Evolutionary conservation across 2,888 invertebrate species (phyloP), one percentile per base, ranked within the genome.

Genomic region (Margaritifera margaritifera): DNA sequence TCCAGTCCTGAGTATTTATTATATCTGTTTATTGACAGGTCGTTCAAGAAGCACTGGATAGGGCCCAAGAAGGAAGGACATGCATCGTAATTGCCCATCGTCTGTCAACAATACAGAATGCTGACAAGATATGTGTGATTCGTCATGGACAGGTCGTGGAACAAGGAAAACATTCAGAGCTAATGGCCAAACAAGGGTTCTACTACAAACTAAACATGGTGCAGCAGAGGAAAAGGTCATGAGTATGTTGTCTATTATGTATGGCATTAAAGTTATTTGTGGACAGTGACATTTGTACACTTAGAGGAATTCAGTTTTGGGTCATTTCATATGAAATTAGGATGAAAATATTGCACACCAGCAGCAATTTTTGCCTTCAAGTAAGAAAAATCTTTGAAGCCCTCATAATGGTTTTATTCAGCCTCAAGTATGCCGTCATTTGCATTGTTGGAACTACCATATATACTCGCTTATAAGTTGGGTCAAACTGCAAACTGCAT

Each of bases 1-100:
- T 55, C 22, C 8, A 11, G 2, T n/a, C 18, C 20, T 55, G 24
- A 15, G 27, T 27, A 25, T 25, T 27, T 24, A 25, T 20, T 22
- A 25, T 24, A 79, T 25, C 71, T 82, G 64, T 57, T 59, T 25
- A 52, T 52, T 64, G 74, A 18, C 93, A 94, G 94, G 91, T 95
- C 63, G 96, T 96, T 0, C 96, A 96, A 91, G 94, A 94, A 83
- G 96, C 96, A 0, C 88, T 96, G 71, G 96, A 96, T 88, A 92
- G 93, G 79, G 96, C 96, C 0, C 93, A 94, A 84, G 92, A 93
- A 80, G 90, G 90, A 24, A 92, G 96, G 62, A 96, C 96, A 0
- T 95, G 95, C 84, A 93, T 96, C 56, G 94, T 95, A 60, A 95
- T 96, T 80, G 96, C 96, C 1, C 96, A 96, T 90, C 92, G 96